Evolutionary conservation across 2,113 vertebrate species (phyloP), one percentile per base, ranked within the genome.

Genomic region (Cephalopterus ornatus): DNA sequence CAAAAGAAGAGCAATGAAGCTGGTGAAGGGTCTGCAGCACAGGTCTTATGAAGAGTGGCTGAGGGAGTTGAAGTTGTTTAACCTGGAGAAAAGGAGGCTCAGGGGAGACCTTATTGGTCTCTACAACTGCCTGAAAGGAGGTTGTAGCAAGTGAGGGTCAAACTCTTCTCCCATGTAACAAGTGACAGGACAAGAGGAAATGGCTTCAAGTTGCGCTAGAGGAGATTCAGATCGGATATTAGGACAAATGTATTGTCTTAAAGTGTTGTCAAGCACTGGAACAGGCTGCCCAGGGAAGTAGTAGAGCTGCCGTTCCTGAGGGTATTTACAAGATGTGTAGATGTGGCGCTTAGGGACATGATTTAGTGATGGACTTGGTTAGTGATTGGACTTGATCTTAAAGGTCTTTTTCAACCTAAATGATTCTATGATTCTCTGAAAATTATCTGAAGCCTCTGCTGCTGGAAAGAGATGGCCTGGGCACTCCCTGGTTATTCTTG

Each of bases 91-190:
- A 12, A 70, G 61, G 35, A 75, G 24, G 1, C 39, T 72, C 13
- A 16, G 52, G 52, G 9, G 26, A 61, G n/a, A 65, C 44, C 55
- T 68, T 24, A 10, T 12, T 0, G 3, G 20, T 44, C 8, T 47
- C 2, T 2, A 39, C 9, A 39, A 8, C 26, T 44, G 8, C n/a
- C 32, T 70, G 62, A 46, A 66, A 50, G 32, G 56, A 58, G 16
- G 14, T 1, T 42, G 66, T 15, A 58, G 16, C 0, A 2, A 73
- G 23, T 6, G 30, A 20, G 11, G 7, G 1, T 20, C 1, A 0
- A 15, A 19, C 21, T 58, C 42, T 56, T 63, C 21, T 24, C 18
- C 7, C 47, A 35, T 6, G 19, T 67, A 41, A 7, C 18, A 18
- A 37, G 18, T 9, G 13, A 41, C 1, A 58, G 37, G 28, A 58